Evolutionary conservation across 2,797 vertebrate species (phyloP), one percentile per base, ranked within the genome.

Genomic region (Rhadinocentrus ornatus): DNA sequence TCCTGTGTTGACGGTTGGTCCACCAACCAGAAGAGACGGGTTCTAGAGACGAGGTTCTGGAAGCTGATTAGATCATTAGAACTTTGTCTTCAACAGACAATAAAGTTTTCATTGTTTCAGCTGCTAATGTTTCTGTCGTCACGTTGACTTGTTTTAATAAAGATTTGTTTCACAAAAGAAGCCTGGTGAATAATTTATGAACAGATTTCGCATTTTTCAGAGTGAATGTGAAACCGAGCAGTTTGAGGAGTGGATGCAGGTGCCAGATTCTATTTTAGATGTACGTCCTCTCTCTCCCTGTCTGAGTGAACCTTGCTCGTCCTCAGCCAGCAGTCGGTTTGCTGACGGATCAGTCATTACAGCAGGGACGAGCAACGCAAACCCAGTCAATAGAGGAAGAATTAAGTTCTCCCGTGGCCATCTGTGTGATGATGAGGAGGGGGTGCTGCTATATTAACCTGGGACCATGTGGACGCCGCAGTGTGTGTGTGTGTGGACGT

Each of bases 371-470:
- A 63, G 57, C 56, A 18, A 84, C 78, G 70, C 80, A 86, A 89
- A 90, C 88, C 83, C 76, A 88, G 90, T 88, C 91, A 93, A 92
- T 73, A 92, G 73, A 92, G 71, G 75, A 83, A 87, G 91, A 92
- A 92, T 94, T 92, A 92, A 90, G 86, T 90, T 92, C 85, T 91
- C 84, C 71, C 12, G 29, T 80, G 85, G 85, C 92, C 92, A 93
- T 93, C 92, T 93, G 93, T 86, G 90, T 89, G 80, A 80, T 77
- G 85, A 89, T 69, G 77, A 84, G 72, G 82, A 79, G 65, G 78
- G 78, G 85, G 81, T 80, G 79, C 83, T 78, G 81, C 79, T 62
- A 90, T 85, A 87, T 89, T 81, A 92, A 92, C 92, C 89, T 91
- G 82, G 75, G 83, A 86, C 77, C 71, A 54, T 71, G 62, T 29